phyloP scores from a whole-genome alignment of 2,888 invertebrate genomes.

The Masnerella sp. region DNA sequence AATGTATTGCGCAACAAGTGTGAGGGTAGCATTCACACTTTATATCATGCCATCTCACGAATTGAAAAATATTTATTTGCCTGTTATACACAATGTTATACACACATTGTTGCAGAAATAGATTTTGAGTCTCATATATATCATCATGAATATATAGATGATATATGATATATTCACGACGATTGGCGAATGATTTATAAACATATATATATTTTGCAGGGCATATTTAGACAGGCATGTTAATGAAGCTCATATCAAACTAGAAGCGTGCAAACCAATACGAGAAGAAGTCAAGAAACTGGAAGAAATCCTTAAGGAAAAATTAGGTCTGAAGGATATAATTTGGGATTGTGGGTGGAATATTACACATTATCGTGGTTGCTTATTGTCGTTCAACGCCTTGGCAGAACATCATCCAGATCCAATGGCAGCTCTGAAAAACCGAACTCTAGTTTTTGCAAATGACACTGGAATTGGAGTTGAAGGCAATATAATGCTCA shows the following conservation, averaged over 20 bases:
- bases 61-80: too few species aligned
- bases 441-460: slow-evolving; percentile 89
- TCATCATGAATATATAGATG: too few species aligned
- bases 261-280: slow-evolving; percentile 82
- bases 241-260: slow-evolving; percentile 82
- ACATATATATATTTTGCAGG: slow-evolving; percentile 76
- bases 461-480: slow-evolving; percentile 94
- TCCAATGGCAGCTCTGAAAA: slow-evolving; percentile 83
- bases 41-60: too few species aligned
- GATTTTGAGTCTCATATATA: too few species aligned
- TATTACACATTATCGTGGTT: slow-evolving; percentile 92
- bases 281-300: slow-evolving; percentile 87
- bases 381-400: slow-evolving; percentile 89
- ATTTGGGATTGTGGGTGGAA: slow-evolving; percentile 93
- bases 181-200: too few species aligned
- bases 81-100: too few species aligned
- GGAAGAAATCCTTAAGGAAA: slow-evolving; percentile 80
- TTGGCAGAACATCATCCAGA: slow-evolving; percentile 87
- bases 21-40: too few species aligned
- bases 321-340: slow-evolving; percentile 81
- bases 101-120: too few species aligned
- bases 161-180: too few species aligned
- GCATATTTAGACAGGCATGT: slow-evolving; percentile 87
- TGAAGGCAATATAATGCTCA: slow-evolving; percentile 93
- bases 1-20: too few species aligned